A percentile compares a stretch with the other conserved stretches of the same genome.
Evolutionary conservation across 2,797 vertebrate genomes (phyloP).

Genomic region (Cynodonichthys magdalenae): DNA sequence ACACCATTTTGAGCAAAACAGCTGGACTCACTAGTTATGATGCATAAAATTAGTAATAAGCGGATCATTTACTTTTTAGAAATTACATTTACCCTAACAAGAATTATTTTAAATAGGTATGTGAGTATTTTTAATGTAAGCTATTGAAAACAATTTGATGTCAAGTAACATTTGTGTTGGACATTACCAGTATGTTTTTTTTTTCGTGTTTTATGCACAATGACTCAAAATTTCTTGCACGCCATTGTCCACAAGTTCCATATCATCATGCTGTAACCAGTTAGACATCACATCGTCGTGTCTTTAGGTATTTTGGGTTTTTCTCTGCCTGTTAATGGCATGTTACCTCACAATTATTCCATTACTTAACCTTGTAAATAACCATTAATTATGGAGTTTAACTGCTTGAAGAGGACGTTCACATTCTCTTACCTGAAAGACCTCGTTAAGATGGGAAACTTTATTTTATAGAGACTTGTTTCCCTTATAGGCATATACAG

Average conservation of each 20-base stretch:
- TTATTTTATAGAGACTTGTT: slow-evolving; percentile 67
- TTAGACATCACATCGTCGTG: slow-evolving; percentile 25
- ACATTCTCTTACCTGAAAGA: slow-evolving; percentile 42
- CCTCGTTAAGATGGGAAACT: slow-evolving; percentile 60
- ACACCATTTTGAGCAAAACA: not conserved
- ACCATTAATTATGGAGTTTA: slow-evolving; percentile 50
- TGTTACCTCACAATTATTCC: slow-evolving; percentile 40
- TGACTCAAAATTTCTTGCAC: slow-evolving; percentile 3
- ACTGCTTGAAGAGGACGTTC: slow-evolving; percentile 43
- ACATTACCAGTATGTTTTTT: not conserved
- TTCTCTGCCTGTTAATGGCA: slow-evolving; percentile 35
- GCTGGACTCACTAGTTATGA: slow-evolving; percentile 13
- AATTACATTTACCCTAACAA: not conserved
- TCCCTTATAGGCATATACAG: slow-evolving; percentile 59
- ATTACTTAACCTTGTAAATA: slow-evolving; percentile 66
- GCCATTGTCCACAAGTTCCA: not conserved
- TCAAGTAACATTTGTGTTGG: not conserved
- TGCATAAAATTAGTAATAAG: not conserved
- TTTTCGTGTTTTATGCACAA: slow-evolving; percentile 5
- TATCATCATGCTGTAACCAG: slow-evolving; percentile 1
- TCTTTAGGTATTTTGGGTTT: too few relatives aligned
- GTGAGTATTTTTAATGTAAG: not conserved
- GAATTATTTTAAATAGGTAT: not conserved
- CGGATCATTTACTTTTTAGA: not conserved
- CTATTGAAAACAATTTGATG: not conserved